Conservation (phyloP, 2,888 invertebrate species). For the Drosophila aldrichi region DNA sequence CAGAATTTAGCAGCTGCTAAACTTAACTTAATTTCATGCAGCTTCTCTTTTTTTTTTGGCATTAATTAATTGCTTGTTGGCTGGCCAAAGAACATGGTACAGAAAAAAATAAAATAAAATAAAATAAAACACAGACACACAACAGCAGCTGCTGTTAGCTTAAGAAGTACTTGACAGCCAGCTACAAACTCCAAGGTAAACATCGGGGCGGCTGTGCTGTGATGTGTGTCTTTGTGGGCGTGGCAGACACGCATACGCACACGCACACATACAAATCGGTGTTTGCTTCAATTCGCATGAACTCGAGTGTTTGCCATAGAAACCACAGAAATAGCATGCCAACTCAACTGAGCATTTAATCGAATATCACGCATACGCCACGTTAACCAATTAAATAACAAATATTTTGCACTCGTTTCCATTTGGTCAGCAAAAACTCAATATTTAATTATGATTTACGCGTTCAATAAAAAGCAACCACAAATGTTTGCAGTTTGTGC, state of each 20-base stretch:
- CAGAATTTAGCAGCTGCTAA: constrained; percentile 36
- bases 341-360: constrained; percentile 5
- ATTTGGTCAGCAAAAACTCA: constrained; percentile 31
- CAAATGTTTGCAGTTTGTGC: constrained; percentile 20
- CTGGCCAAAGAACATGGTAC: constrained; percentile 10
- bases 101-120: neutral
- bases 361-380: constrained; percentile 55
- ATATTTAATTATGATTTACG: constrained; percentile 28
- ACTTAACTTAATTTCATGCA: constrained; percentile 30
- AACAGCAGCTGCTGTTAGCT: constrained; percentile 14
- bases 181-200: constrained; percentile 14
- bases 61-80: constrained; percentile 28
- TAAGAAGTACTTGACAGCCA: constrained; percentile 20
- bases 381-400: constrained; percentile 25
- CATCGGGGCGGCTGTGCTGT: neutral
- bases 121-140: neutral
- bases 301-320: constrained; percentile 26
- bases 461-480: neutral
- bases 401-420: constrained; percentile 23
- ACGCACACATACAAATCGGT: neutral
- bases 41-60: neutral
- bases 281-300: neutral
- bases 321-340: constrained; percentile 18
- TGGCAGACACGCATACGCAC: constrained; percentile 2
- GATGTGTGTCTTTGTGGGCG: neutral